Base-by-base conservation (phyloP, 2,888 invertebrate species). In the Agrochola lota region DNA sequence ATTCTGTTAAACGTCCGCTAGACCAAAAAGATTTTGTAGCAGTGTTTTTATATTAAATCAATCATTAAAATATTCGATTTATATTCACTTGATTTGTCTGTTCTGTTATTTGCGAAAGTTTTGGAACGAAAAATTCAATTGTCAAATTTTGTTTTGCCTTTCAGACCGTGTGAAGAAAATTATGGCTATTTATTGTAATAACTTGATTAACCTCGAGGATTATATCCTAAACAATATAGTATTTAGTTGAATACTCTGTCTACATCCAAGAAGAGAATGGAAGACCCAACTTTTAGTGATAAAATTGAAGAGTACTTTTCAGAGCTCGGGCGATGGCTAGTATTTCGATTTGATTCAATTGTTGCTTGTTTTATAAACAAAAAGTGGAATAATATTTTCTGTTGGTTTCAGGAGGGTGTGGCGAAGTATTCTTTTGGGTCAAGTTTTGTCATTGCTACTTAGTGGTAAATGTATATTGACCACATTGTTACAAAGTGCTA, bases 401-500 rank as follows among this genome's bases (percentile, higher is more conserved):
- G 30, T 84, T 94, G 23, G n/a, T 64, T 76, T 74, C 93, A 98
- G 98, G 98, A 97, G 97, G 90, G 97, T 98, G 86, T 98, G 98
- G 98, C 97, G 97, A 87, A 97, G 97, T 85, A 97, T 98, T 91
- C 95, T 98, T 89, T 94, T 98, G 89, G 98, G 98, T 26, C 98
- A 99, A 95, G 96, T 98, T 77, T 95, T 98, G 86, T 98, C 98
- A 0, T 90, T 98, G 68, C 96, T 98, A 80, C 93, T 98, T 71
- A 98, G 98, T 94, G 97, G 98, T 66, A 98, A 98, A 91, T 98
- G 98, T 90, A 97, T 98, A 72, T 94, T 98, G 86, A 98, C 98
- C 83, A 98, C 98, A 87, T 95, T 98, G 84, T 97, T 98, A 71
- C 98, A 98, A 90, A 97, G 97, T 88, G 97, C 97, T 81, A 97